A percentile compares a stretch with the other conserved stretches of the same genome.
Conservation (phyloP, 1,140 invertebrate genomes). For the Vanessa tameamea region DNA sequence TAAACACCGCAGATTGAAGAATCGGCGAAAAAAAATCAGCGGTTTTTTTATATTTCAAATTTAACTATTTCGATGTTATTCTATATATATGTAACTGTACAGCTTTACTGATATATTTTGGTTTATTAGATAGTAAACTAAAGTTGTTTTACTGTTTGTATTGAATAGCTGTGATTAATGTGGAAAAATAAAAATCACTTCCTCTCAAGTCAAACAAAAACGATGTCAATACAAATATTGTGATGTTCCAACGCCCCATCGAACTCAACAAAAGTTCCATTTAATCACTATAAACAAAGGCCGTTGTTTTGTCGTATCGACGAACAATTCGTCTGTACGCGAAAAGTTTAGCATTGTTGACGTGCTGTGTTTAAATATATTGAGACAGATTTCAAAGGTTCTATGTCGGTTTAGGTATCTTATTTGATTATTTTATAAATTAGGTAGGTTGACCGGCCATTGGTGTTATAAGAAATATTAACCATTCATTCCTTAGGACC, state of each 20-base stretch:
- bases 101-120: no score
- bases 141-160: no score
- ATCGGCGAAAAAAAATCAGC: no score
- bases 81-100: no score
- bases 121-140: no score
- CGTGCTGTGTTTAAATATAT: neutral
- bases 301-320: neutral
- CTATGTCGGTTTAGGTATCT: neutral
- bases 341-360: neutral
- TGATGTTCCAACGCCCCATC: conserved; percentile 31
- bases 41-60: no score
- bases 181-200: neutral
- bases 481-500: no score
- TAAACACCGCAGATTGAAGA: no score
- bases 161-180: no score
- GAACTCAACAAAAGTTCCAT: conserved; percentile 36
- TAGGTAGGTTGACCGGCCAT: no score
- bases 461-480: no score
- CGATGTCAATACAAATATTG: conserved; percentile 44
- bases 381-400: neutral
- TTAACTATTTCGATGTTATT: no score
- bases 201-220: conserved; percentile 29
- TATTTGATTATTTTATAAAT: neutral
- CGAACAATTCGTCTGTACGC: neutral
- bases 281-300: conserved; percentile 37